These are phyloP conservation scores for Drosophila baimaii DNA, from an alignment of 1,140 invertebrate species.

Conservation along the genomic window DNA sequence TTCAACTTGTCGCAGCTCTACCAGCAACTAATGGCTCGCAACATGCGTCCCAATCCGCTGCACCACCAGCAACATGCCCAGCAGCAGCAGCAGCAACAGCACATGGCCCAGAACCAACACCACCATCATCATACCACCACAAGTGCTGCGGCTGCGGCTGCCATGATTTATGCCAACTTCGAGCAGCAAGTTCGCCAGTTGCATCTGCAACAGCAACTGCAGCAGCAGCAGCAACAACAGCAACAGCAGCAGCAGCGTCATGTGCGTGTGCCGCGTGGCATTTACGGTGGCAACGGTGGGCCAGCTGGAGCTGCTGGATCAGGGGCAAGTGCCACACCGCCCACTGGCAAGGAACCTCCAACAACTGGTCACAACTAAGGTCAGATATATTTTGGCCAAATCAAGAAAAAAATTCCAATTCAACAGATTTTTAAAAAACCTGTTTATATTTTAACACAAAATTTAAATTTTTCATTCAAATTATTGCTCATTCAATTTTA, in stretches of 20 bases:
- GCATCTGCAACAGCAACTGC: slow-evolving; percentile 26
- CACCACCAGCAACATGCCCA: slow-evolving; percentile 29
- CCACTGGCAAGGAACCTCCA: slow-evolving; percentile 25
- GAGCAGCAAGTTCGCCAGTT: slow-evolving; percentile 56
- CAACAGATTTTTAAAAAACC: neutral
- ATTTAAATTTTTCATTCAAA: neutral
- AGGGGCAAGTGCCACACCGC: neutral
- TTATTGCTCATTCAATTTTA: neutral
- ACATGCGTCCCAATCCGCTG: slow-evolving; percentile 38
- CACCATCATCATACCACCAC: slow-evolving; percentile 13
- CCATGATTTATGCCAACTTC: slow-evolving; percentile 52
- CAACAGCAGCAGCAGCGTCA: slow-evolving; percentile 15
- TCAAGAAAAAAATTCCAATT: neutral
- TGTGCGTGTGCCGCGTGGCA: slow-evolving; percentile 38
- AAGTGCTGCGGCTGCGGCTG: slow-evolving; percentile 38
- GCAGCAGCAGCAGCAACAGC: slow-evolving; percentile 14
- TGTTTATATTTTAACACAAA: neutral
- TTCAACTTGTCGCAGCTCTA: slow-evolving; percentile 44
- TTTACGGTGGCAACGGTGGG: slow-evolving; percentile 39
- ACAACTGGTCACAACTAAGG: slow-evolving; percentile 34
- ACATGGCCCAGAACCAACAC: slow-evolving; percentile 14
- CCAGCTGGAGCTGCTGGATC: neutral
- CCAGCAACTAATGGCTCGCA: slow-evolving; percentile 51
- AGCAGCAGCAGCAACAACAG: slow-evolving; percentile 43
- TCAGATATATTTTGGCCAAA: neutral